These are phyloP conservation scores for Archivesica marissinica DNA, from an alignment of 1,140 invertebrate genomes.

Conservation along the genomic window DNA sequence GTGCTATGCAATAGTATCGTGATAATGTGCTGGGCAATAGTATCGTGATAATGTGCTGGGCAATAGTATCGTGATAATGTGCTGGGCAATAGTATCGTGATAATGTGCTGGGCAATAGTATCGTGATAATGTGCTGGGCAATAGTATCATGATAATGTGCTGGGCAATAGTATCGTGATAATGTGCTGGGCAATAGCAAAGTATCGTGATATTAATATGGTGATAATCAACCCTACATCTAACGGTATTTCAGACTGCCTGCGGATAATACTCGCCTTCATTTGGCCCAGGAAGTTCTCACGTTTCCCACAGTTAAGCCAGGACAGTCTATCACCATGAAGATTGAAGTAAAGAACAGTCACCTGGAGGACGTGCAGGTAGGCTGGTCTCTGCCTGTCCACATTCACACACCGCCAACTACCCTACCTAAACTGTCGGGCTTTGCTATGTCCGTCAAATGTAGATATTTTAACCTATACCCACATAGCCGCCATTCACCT, in stretches of 20 bases:
- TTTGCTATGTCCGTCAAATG: no score
- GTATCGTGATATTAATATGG: not conserved
- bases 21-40: no score
- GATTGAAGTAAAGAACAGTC: constrained; percentile 44
- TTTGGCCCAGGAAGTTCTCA: constrained; percentile 7
- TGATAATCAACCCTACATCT: not conserved
- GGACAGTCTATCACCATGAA: constrained; percentile 3
- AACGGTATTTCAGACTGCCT: not conserved
- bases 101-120: no score
- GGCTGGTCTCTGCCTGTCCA: not conserved
- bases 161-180: not conserved
- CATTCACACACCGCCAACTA: no score
- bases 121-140: no score
- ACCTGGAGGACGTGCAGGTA: constrained; percentile 21
- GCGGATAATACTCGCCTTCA: not conserved
- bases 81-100: no score
- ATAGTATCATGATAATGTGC: not conserved
- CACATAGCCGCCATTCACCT: no score
- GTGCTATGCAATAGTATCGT: no score
- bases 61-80: no score
- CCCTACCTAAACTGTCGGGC: no score
- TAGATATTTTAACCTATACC: no score
- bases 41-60: no score
- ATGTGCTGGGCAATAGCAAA: not conserved
- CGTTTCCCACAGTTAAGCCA: constrained; percentile 7